Conservation (phyloP, 2,888 invertebrate species). For the Epirrhoe tristata region DNA sequence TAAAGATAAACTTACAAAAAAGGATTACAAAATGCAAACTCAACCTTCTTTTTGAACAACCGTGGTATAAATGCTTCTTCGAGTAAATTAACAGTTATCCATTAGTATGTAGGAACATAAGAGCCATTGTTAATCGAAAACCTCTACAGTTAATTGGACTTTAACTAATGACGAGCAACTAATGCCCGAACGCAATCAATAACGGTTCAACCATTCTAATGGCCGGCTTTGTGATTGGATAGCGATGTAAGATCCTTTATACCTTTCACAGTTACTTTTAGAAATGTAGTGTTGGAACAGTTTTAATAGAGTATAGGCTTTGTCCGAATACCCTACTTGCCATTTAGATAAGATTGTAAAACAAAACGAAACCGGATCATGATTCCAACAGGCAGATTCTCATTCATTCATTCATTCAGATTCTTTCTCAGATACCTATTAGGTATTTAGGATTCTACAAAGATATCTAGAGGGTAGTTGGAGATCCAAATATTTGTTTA, state of each 20-base stretch:
- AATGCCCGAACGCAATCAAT: conserved; percentile 38
- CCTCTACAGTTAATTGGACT: conserved; percentile 33
- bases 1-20: no score
- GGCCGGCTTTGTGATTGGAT: conserved; percentile 22
- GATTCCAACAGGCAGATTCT: no score
- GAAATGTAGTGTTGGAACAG: neutral
- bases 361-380: neutral
- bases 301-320: no score
- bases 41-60: no score
- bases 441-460: no score
- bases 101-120: neutral
- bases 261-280: conserved; percentile 12
- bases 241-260: conserved; percentile 17
- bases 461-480: no score
- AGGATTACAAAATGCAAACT: no score
- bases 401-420: no score
- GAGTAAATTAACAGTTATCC: neutral
- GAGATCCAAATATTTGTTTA: no score
- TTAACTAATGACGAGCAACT: conserved; percentile 37
- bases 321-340: neutral
- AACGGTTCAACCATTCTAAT: conserved; percentile 36
- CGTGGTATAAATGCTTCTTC: neutral
- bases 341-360: neutral
- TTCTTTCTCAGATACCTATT: no score
- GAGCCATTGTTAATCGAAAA: conserved; percentile 21